These are phyloP conservation scores for Sinonovacula constricta DNA, from an alignment of 1,140 invertebrate species.

Conservation along the genomic window DNA sequence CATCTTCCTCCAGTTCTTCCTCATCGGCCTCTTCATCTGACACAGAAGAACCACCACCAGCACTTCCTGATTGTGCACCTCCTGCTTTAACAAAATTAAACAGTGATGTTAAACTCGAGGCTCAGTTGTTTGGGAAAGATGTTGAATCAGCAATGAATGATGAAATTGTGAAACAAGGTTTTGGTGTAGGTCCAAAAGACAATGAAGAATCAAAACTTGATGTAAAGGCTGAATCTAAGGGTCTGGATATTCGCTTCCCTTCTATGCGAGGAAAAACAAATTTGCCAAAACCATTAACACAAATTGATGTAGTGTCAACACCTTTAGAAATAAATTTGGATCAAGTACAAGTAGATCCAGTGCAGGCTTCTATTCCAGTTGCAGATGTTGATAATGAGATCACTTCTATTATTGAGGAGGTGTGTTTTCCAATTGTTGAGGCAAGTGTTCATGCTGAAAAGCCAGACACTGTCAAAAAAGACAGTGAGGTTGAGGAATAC, in stretches of 20 bases:
- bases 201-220: neutral
- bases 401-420: too few relatives aligned
- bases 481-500: neutral
- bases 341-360: too few relatives aligned
- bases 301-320: neutral
- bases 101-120: too few relatives aligned
- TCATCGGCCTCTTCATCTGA: conserved; percentile 29
- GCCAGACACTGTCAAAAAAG: neutral
- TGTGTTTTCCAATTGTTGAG: too few relatives aligned
- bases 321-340: neutral
- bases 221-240: neutral
- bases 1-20: neutral
- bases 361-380: too few relatives aligned
- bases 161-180: conserved; percentile 1
- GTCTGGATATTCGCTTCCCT: neutral
- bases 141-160: neutral
- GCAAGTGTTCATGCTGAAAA: neutral
- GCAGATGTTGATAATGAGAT: too few relatives aligned
- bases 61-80: neutral
- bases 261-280: neutral
- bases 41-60: neutral
- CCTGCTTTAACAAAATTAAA: neutral
- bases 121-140: too few relatives aligned
- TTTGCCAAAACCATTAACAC: neutral
- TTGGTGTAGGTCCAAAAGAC: neutral